Conservation (phyloP, 2,113 vertebrate species). For the Spermophilus dauricus region DNA sequence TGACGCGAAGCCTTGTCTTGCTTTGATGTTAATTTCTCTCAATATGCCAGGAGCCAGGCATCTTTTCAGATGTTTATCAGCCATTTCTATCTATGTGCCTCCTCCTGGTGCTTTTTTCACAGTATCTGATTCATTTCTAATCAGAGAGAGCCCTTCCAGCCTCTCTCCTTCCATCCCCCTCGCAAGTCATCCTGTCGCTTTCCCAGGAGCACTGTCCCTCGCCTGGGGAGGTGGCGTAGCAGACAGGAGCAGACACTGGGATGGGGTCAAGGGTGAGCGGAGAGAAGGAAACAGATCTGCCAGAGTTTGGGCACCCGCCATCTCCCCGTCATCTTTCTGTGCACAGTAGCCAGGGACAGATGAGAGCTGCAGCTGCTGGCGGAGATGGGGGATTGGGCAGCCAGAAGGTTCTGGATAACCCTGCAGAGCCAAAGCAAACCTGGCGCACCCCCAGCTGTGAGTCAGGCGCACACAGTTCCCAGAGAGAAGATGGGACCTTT, state of each 20-base stretch:
- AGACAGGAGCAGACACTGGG: too few species aligned
- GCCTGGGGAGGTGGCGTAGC: background rate
- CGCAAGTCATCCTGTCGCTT: background rate
- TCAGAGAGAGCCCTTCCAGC: background rate
- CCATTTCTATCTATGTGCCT: background rate
- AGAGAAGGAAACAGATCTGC: background rate
- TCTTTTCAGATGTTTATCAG: background rate
- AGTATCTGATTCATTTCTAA: background rate
- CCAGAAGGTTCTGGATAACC: background rate
- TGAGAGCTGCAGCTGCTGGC: background rate
- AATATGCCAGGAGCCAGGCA: background rate
- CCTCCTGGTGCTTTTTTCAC: background rate
- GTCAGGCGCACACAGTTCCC: rapidly evolving
- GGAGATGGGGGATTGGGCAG: constrained; percentile 33
- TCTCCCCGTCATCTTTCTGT: background rate
- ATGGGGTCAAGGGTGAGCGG: background rate
- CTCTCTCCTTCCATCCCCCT: background rate
- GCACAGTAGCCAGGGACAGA: background rate
- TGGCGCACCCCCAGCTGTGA: rapidly evolving
- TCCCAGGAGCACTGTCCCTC: background rate
- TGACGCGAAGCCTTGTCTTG: background rate
- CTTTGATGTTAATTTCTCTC: background rate
- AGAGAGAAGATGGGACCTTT: background rate
- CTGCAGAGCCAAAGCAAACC: background rate
- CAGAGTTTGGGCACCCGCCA: background rate